phyloP scores from a whole-genome alignment of 2,113 vertebrate genomes.

The Apteryx mantelli region DNA sequence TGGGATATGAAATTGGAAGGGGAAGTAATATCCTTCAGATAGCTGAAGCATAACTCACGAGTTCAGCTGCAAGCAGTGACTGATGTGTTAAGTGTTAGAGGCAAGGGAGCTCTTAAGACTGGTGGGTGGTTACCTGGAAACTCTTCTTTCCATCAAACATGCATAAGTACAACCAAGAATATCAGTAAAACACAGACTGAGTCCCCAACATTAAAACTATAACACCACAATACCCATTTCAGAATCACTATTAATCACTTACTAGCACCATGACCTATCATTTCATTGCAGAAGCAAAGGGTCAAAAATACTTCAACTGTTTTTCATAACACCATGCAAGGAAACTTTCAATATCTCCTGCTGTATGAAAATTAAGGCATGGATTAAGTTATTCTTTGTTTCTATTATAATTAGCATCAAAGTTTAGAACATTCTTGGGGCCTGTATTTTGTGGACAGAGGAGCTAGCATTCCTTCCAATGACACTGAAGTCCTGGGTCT shows the following conservation, averaged over 20 bases:
- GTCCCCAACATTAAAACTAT: not conserved
- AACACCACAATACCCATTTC: not conserved
- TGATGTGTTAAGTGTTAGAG: not conserved
- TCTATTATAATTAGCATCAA: not conserved
- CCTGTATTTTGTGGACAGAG: not conserved
- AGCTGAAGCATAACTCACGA: not conserved
- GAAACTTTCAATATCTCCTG: not conserved
- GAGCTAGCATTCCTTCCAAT: not conserved
- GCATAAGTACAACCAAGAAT: rapidly evolving
- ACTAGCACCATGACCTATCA: not conserved
- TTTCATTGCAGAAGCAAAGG: not conserved
- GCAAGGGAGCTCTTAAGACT: not conserved
- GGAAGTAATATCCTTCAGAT: not conserved
- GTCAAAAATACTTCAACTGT: not conserved
- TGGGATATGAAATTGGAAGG: not conserved
- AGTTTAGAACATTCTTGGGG: not conserved
- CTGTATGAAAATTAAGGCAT: not conserved
- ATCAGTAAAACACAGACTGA: not conserved
- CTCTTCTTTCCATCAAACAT: not conserved
- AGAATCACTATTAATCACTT: not conserved
- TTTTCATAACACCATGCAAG: not conserved
- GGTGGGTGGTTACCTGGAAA: not conserved
- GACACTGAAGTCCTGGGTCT: not conserved
- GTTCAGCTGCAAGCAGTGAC: not conserved
- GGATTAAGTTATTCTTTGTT: not conserved